Evolutionary conservation across 2,113 vertebrate genomes (phyloP), one percentile per base, ranked within the genome.

Genomic region (Prionailurus bengalensis): DNA sequence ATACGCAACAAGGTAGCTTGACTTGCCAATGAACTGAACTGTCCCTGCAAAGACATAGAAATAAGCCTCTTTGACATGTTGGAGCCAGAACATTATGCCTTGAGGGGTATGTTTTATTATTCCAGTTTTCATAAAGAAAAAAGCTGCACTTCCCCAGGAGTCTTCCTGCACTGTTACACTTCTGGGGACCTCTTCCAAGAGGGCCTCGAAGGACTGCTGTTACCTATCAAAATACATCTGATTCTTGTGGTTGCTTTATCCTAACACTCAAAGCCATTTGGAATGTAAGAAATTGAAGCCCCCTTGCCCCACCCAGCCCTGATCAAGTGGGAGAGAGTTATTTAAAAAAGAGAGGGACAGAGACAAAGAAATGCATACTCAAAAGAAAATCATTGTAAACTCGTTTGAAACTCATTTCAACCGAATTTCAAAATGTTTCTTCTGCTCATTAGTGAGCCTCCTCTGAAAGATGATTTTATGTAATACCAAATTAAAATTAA

Each of bases 1-100:
- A 98, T 97, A 99, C 99, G 0, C 99, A 99, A 66, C 99, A 99
- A 99, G 99, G 99, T 99, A 99, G 68, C 53, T 84, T 3, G 9
- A 87, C 58, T 70, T 93, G 7, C n/a, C 53, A 39, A 16, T 21
- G 51, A 91, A 5, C 0, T 66, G 61, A 88, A 39, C 83, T 15
- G 51, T 2, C 42, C 4, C 29, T 1, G 1, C 6, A 65, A 33
- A 5, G 13, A 45, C 31, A 5, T 31, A 68, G 25, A 79, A 23
- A 13, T 19, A 36, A 29, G 29, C 29, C 16, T 68, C 78, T 73
- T 51, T 76, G 27, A 21, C 19, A 39, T 48, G 1, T 5, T 15
- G 0, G 23, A 25, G 8, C 15, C 51, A 10, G 51, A 36, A 16
- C 21, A 17, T 66, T 76, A 23, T 61, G 5, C 53, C 79, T 14